These are phyloP conservation scores for Galago senegalensis DNA, from an alignment of 2,797 vertebrate genomes.

Conservation along the genomic window DNA sequence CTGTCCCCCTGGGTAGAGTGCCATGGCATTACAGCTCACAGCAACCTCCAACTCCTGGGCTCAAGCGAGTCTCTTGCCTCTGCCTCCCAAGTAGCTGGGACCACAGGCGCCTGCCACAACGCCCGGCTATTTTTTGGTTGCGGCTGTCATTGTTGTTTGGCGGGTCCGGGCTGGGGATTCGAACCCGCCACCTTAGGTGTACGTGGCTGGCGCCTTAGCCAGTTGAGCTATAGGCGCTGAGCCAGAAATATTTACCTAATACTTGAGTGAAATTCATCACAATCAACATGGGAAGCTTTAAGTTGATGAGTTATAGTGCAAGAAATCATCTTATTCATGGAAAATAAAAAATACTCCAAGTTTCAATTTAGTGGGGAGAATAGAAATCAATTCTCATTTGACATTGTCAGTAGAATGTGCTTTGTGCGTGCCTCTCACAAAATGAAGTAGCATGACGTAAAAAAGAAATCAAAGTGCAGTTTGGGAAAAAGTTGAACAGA, in stretches of 20 bases:
- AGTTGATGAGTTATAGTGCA: neutral
- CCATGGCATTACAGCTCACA: too few species aligned
- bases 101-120: too few species aligned
- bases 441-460: neutral
- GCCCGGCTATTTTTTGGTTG: too few species aligned
- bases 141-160: too few species aligned
- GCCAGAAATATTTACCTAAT: neutral
- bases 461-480: neutral
- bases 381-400: constrained; percentile 24
- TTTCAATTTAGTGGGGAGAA: neutral
- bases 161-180: too few species aligned
- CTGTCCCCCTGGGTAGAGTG: too few species aligned
- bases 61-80: too few species aligned
- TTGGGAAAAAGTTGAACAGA: neutral
- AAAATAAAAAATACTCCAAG: constrained; percentile 18
- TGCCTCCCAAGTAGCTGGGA: too few species aligned
- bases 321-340: neutral
- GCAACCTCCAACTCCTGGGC: too few species aligned
- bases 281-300: neutral
- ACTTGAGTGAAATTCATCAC: neutral
- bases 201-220: too few species aligned
- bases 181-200: too few species aligned
- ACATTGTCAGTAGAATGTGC: neutral
- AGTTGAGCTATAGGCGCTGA: too few species aligned
- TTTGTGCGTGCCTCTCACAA: neutral